Evolutionary conservation across 2,113 vertebrate genomes (phyloP).

Genomic region (Tupaia chinensis): DNA sequence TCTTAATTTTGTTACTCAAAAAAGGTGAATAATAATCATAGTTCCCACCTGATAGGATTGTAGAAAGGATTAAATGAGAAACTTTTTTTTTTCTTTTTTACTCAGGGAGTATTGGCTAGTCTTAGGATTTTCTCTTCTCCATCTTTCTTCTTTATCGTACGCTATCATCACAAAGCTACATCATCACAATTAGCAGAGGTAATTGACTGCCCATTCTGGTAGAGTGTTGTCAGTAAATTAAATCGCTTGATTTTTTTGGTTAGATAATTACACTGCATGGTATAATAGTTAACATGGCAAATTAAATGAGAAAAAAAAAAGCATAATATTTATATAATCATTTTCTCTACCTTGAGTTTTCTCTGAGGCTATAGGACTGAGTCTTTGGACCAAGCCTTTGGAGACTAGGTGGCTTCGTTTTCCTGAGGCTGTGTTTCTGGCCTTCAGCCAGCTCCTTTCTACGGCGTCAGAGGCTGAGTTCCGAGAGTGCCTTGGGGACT

Average conservation of each 20-base stretch:
- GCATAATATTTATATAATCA: constrained; percentile 48
- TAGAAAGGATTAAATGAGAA: background rate
- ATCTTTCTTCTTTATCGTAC: background rate
- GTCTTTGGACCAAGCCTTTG: constrained; percentile 15
- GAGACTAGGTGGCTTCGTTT: constrained; percentile 40
- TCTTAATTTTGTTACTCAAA: constrained; percentile 40
- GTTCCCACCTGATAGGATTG: background rate
- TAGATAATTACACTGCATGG: constrained; percentile 53
- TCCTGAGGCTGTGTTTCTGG: constrained; percentile 48
- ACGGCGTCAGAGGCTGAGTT: constrained; percentile 53
- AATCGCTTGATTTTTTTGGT: constrained; percentile 43
- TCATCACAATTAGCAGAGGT: constrained; percentile 20
- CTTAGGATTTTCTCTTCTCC: background rate
- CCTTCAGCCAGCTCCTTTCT: constrained; percentile 61
- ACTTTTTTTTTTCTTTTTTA: background rate
- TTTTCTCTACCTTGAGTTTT: constrained; percentile 34
- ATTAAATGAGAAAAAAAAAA: constrained; percentile 45
- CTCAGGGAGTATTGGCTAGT: background rate
- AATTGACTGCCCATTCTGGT: background rate
- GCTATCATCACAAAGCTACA: background rate
- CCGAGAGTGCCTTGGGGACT: constrained; percentile 75
- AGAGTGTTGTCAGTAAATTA: constrained; percentile 19
- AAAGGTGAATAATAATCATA: constrained; percentile 12
- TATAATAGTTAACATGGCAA: constrained; percentile 48
- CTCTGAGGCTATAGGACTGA: background rate